Evolutionary conservation across 64 coral and sea anemone species (phyloP).

Genomic region (Anthopleura sola): DNA sequence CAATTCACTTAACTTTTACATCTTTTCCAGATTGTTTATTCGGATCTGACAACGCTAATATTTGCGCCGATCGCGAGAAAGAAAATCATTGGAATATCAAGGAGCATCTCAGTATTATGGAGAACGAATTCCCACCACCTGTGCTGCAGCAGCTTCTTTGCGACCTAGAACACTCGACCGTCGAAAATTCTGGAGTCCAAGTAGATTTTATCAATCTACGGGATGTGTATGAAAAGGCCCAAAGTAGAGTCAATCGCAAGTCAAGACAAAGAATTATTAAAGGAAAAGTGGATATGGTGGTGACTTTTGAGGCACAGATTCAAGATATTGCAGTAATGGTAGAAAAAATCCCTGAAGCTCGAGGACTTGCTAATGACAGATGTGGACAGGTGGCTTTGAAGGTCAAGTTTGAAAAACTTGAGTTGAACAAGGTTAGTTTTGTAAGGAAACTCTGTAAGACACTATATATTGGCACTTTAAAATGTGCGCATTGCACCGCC

Average conservation of each 20-base stretch:
- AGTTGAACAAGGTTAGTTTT: constrained; percentile 32
- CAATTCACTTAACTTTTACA: too few species aligned
- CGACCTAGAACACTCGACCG: not conserved
- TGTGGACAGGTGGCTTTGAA: constrained; percentile 31
- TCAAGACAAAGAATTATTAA: constrained; percentile 72
- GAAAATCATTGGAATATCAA: too few species aligned
- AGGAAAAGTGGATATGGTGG: constrained; percentile 40
- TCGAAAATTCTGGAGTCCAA: not conserved
- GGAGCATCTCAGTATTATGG: too few species aligned
- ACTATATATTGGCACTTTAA: too few species aligned
- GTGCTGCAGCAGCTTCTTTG: too few species aligned
- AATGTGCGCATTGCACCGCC: too few species aligned
- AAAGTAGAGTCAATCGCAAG: constrained; percentile 54
- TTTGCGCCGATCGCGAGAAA: too few species aligned
- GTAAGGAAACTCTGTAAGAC: too few species aligned
- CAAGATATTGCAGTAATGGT: constrained; percentile 37
- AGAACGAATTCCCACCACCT: too few species aligned
- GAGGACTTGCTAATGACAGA: constrained; percentile 7
- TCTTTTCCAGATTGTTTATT: too few species aligned
- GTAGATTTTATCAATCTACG: constrained; percentile 61
- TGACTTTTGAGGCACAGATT: constrained; percentile 26
- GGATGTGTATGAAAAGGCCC: constrained; percentile 58
- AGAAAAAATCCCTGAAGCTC: constrained; percentile 34
- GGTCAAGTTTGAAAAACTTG: constrained; percentile 23
- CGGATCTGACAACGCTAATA: too few species aligned